Evolutionary conservation across 2,797 vertebrate species (phyloP).

Genomic region (Iguana delicatissima): DNA sequence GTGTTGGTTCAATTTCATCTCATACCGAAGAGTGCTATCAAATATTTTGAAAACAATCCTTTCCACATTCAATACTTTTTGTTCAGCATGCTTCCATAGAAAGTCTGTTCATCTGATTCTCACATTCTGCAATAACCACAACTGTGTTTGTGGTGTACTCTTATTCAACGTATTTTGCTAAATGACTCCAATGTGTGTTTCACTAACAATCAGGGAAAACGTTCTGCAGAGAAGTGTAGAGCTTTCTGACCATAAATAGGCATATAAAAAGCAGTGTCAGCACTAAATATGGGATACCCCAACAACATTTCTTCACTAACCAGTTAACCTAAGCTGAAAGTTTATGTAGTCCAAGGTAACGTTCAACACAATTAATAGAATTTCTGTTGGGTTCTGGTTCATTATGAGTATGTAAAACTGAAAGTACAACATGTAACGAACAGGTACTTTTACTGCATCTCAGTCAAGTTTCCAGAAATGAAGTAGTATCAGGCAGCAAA

Average conservation of each 20-base stretch:
- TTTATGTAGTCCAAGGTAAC: conserved; percentile 64
- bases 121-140: conserved; percentile 36
- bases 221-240: conserved; percentile 59
- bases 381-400: conserved; percentile 74
- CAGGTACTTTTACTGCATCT: conserved; percentile 60
- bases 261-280: conserved; percentile 70
- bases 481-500: conserved; percentile 50
- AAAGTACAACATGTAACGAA: conserved; percentile 69
- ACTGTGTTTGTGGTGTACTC: conserved; percentile 64
- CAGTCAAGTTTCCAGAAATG: conserved; percentile 67
- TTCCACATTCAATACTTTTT: conserved; percentile 44
- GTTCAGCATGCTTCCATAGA: conserved; percentile 36
- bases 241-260: conserved; percentile 73
- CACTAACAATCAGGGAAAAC: conserved; percentile 70
- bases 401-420: conserved; percentile 77
- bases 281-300: conserved; percentile 57
- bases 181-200: conserved; percentile 74
- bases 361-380: conserved; percentile 59
- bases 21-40: neutral
- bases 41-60: neutral
- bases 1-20: neutral
- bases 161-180: conserved; percentile 74
- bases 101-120: conserved; percentile 42
- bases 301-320: conserved; percentile 56
- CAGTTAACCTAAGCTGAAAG: conserved; percentile 51